A percentile compares a stretch with the other conserved stretches of the same genome.
These are phyloP conservation scores for Rutpela maculata DNA, from an alignment of 2,888 invertebrate genomes.

Conservation along the genomic window DNA sequence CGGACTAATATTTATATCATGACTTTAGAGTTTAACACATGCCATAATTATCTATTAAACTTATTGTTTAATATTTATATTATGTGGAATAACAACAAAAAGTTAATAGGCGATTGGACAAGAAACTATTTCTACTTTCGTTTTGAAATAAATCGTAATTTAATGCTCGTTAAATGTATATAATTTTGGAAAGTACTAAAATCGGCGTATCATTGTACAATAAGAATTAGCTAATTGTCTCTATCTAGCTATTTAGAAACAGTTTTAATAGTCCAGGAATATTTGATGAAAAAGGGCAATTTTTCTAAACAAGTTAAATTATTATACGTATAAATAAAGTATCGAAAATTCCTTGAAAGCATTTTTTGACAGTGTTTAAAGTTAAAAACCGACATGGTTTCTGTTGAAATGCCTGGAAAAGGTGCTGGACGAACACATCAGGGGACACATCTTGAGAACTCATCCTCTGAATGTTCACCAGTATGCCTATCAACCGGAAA, in stretches of 20 bases:
- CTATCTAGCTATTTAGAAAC: conserved; percentile 27
- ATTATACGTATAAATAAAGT: too few species aligned
- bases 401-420: too few species aligned
- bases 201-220: conserved; percentile 56
- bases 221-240: conserved; percentile 48
- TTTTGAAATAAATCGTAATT: conserved; percentile 60
- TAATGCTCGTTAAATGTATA: conserved; percentile 59
- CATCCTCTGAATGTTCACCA: too few species aligned
- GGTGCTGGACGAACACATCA: too few species aligned
- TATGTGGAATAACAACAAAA: conserved; percentile 42
- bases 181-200: conserved; percentile 59
- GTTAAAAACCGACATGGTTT: too few species aligned
- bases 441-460: too few species aligned
- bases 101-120: conserved; percentile 46
- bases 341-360: too few species aligned
- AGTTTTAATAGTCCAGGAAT: neutral
- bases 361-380: too few species aligned
- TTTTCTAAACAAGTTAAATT: too few species aligned
- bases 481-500: too few species aligned
- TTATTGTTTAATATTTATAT: conserved; percentile 30
- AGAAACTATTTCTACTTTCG: conserved; percentile 54
- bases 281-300: too few species aligned
- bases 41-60: conserved; percentile 20
- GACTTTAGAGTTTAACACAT: conserved; percentile 20
- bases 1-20: neutral